Percentiles rank a stretch among this genome's conserved stretches.
Conservation (phyloP, 1,140 invertebrate genomes). For the Drosophila navojoa region DNA sequence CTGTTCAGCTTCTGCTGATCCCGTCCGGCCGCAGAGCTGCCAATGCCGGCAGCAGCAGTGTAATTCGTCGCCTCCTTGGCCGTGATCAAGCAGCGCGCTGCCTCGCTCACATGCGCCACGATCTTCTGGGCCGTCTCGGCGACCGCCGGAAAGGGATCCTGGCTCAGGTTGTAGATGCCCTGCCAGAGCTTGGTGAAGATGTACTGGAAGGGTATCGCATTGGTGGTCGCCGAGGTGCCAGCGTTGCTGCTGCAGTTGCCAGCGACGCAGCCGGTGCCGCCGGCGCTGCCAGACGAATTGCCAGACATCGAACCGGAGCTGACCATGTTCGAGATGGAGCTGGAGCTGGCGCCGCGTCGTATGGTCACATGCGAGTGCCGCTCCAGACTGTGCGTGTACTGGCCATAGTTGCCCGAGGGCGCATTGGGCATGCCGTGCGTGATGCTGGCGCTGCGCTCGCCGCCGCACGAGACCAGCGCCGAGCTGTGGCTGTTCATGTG, state of each 20-base stretch:
- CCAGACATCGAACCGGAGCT: conserved; percentile 11
- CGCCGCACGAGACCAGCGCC: conserved; percentile 58
- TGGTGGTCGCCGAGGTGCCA: conserved; percentile 57
- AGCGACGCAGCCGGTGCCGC: conserved; percentile 35
- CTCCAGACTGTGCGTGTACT: conserved; percentile 74
- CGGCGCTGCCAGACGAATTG: background rate
- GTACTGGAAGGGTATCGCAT: conserved; percentile 84
- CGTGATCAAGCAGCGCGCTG: conserved; percentile 85
- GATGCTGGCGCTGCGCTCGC: conserved; percentile 63
- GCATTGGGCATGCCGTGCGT: conserved; percentile 54
- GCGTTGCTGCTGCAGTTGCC: conserved; percentile 35
- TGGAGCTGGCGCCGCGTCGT: conserved; percentile 79
- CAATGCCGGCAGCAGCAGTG: conserved; percentile 53
- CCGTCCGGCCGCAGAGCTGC: conserved; percentile 44
- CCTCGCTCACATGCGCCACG: conserved; percentile 88
- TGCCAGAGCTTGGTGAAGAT: conserved; percentile 95
- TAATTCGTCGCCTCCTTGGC: conserved; percentile 78
- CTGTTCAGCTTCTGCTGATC: conserved; percentile 54
- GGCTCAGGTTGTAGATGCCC: conserved; percentile 89
- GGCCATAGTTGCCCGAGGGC: conserved; percentile 18
- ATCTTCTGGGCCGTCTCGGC: conserved; percentile 90
- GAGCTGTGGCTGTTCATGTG: conserved; percentile 49
- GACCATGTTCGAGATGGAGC: conserved; percentile 80
- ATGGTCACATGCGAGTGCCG: conserved; percentile 63
- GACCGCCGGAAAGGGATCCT: conserved; percentile 94